These are phyloP conservation scores for Deroptyus accipitrinus DNA, from an alignment of 2,113 vertebrate genomes.

Conservation along the genomic window DNA sequence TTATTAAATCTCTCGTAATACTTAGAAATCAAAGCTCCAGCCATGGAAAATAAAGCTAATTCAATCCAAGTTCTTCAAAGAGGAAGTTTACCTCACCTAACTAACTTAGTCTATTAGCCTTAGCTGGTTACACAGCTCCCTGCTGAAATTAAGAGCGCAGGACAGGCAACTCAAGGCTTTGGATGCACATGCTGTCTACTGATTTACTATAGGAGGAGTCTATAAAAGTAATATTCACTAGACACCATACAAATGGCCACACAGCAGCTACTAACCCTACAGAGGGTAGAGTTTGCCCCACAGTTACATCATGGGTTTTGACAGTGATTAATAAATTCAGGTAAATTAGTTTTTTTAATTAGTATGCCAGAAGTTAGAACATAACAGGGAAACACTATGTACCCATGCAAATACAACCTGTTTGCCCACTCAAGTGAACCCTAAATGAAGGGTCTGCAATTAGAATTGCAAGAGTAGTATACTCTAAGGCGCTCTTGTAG, in stretches of 20 bases:
- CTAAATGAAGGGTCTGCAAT: not conserved
- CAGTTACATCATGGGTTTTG: not conserved
- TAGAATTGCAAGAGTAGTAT: not conserved
- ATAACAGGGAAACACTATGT: not conserved
- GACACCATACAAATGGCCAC: not conserved
- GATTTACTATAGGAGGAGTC: not conserved
- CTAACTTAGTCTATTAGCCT: not conserved
- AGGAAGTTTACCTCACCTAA: not conserved
- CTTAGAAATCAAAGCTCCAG: not conserved
- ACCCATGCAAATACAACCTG: not conserved
- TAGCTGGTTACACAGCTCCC: not conserved
- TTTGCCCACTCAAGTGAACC: not conserved
- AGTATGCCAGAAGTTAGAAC: not conserved
- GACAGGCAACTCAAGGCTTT: not conserved
- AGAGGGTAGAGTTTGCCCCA: not conserved
- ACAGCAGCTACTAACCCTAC: not conserved
- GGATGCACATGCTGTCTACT: fast-evolving
- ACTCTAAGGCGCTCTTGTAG: not conserved
- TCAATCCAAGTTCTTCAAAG: not conserved
- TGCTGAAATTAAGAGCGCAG: not conserved
- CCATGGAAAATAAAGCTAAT: not conserved
- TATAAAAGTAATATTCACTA: not conserved
- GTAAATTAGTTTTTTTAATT: not conserved
- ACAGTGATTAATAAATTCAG: not conserved
- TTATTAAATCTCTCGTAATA: not conserved